A percentile compares a stretch with the other conserved stretches of the same genome.
phyloP scores from a whole-genome alignment of 2,797 vertebrate species.

The Meda fulgida region DNA sequence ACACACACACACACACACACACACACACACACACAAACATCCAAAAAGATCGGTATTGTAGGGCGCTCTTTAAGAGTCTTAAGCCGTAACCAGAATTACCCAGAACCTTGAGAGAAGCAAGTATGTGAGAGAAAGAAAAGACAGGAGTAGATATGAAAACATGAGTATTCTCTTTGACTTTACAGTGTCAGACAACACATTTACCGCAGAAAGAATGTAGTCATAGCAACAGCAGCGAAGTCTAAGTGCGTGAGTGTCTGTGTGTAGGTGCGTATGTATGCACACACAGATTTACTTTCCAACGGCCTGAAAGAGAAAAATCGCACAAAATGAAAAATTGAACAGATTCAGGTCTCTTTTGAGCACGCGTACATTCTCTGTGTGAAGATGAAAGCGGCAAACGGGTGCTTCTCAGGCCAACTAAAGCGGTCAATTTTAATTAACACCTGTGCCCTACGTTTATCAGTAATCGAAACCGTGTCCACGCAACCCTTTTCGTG shows the following conservation, averaged over 20 bases:
- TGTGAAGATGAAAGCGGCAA: constrained; percentile 34
- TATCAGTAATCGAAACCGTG: constrained; percentile 10
- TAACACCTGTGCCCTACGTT: constrained; percentile 28
- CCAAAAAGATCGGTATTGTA: background rate
- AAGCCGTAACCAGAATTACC: constrained; percentile 32
- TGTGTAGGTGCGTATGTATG: constrained; percentile 15
- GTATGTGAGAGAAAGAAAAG: constrained; percentile 36
- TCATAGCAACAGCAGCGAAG: constrained; percentile 60
- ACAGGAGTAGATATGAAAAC: constrained; percentile 44
- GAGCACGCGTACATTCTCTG: constrained; percentile 22
- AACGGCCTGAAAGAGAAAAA: constrained; percentile 43
- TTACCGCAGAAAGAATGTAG: constrained; percentile 55
- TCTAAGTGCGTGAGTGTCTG: constrained; percentile 29
- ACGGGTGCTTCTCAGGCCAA: background rate
- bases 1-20: no score
- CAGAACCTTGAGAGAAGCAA: constrained; percentile 39
- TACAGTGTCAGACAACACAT: constrained; percentile 54
- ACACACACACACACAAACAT: no score
- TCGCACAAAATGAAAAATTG: constrained; percentile 53
- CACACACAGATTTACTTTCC: constrained; percentile 46
- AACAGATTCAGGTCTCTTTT: constrained; percentile 39
- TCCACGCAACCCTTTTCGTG: background rate
- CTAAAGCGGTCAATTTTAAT: constrained; percentile 20
- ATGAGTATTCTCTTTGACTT: constrained; percentile 52
- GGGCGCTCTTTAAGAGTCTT: constrained; percentile 3